phyloP scores from a whole-genome alignment of 2,888 invertebrate species.

The Mystacides longicornis region DNA sequence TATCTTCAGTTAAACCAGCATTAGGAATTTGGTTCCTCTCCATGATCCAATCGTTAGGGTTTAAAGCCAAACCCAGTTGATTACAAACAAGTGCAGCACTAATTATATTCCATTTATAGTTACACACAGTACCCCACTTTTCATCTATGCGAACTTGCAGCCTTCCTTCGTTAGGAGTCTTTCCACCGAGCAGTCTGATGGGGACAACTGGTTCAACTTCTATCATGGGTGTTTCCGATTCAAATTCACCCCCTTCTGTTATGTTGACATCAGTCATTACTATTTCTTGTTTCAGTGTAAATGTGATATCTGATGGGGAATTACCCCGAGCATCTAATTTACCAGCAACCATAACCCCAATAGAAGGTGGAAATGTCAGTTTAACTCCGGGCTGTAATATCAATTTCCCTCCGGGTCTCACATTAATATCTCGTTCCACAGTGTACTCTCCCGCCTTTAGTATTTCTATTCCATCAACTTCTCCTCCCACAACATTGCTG shows the following conservation, averaged over 20 bases:
- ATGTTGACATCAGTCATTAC: slow-evolving; percentile 57
- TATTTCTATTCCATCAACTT: slow-evolving; percentile 85
- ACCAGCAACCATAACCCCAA: slow-evolving; percentile 96
- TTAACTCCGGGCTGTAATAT: slow-evolving; percentile 83
- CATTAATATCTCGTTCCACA: slow-evolving; percentile 90
- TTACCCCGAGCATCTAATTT: slow-evolving; percentile 76
- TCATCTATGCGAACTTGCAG: slow-evolving; percentile 76
- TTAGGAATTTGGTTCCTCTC: slow-evolving; percentile 75
- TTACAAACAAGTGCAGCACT: slow-evolving; percentile 93
- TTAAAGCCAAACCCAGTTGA: slow-evolving; percentile 86
- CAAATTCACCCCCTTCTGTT: slow-evolving; percentile 47
- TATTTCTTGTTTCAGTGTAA: slow-evolving; percentile 72
- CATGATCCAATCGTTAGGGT: slow-evolving; percentile 86
- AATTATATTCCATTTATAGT: slow-evolving; percentile 88
- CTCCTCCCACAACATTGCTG: slow-evolving; percentile 74
- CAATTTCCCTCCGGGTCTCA: slow-evolving; percentile 87
- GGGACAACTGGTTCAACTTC: slow-evolving; percentile 58
- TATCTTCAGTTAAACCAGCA: slow-evolving; percentile 68
- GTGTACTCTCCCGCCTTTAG: slow-evolving; percentile 79
- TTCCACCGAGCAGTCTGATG: slow-evolving; percentile 75
- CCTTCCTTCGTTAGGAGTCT: slow-evolving; percentile 76
- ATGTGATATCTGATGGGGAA: slow-evolving; percentile 69
- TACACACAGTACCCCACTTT: slow-evolving; percentile 96
- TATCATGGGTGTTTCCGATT: slow-evolving; percentile 51
- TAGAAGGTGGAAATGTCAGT: slow-evolving; percentile 81